Evolutionary conservation across 92 coral and sea anemone genomes (phyloP).

Genomic region (Zoanthus sociatus): DNA sequence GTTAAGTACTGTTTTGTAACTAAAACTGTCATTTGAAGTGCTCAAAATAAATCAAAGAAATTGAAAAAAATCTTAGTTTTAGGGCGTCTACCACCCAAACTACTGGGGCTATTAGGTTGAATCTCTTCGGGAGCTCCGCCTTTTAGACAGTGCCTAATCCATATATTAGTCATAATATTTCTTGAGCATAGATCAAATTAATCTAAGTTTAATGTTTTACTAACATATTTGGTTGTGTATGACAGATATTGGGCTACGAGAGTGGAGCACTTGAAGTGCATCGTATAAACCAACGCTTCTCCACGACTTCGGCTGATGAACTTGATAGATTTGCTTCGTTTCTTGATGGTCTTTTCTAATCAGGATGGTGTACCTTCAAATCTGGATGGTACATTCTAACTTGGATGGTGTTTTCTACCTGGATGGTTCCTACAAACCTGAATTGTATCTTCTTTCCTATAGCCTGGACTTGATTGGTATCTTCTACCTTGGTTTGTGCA

Average conservation of each 20-base stretch:
- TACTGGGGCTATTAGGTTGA: too few relatives aligned
- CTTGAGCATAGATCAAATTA: neutral
- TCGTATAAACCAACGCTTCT: constrained; percentile 71
- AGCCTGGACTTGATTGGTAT: constrained; percentile 14
- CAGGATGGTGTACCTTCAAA: neutral
- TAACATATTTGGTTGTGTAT: constrained; percentile 56
- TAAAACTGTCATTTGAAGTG: too few relatives aligned
- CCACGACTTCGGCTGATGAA: constrained; percentile 86
- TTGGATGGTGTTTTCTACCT: constrained; percentile 14
- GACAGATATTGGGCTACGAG: constrained; percentile 83
- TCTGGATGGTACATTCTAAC: constrained; percentile 32
- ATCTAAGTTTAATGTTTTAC: neutral
- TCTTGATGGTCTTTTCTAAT: constrained; percentile 60
- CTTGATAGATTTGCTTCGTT: constrained; percentile 87
- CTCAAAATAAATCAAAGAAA: too few relatives aligned
- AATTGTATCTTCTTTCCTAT: constrained; percentile 12
- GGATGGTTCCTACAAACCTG: neutral
- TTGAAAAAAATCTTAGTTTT: too few relatives aligned
- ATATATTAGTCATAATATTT: neutral
- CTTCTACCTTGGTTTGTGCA: neutral
- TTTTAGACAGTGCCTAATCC: too few relatives aligned
- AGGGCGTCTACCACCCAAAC: too few relatives aligned
- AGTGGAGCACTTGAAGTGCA: constrained; percentile 90
- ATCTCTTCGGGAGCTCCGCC: too few relatives aligned
- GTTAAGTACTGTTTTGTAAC: too few relatives aligned